A percentile compares a stretch with the other conserved stretches of the same genome.
Evolutionary conservation across 2,888 invertebrate species (phyloP).

Genomic region (Phytoseiulus persimilis): DNA sequence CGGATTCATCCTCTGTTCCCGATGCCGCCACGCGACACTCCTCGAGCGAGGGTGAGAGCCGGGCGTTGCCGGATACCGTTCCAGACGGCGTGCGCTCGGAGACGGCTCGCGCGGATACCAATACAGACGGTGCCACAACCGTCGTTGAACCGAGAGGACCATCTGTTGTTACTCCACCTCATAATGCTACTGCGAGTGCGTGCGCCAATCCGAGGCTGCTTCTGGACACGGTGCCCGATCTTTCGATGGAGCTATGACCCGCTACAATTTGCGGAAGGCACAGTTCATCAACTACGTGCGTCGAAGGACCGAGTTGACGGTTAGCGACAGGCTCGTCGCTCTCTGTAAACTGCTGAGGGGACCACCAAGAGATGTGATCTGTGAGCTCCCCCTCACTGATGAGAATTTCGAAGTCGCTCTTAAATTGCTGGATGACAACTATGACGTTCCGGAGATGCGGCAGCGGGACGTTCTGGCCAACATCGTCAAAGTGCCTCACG

Average conservation of each 20-base stretch:
- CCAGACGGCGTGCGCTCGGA: too few species aligned
- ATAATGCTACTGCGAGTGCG: neutral
- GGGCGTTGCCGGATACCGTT: too few species aligned
- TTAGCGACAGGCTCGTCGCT: neutral
- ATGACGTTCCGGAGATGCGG: neutral
- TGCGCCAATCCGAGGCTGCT: neutral
- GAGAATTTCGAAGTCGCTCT: neutral
- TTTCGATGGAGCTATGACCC: neutral
- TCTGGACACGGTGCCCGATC: neutral
- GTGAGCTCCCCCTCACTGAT: neutral
- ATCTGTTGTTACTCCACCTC: neutral
- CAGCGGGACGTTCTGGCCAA: neutral
- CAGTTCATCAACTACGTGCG: neutral
- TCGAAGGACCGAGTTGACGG: neutral
- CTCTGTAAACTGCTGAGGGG: neutral
- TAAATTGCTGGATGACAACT: neutral
- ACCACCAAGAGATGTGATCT: neutral
- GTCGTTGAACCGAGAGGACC: neutral
- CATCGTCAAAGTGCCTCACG: neutral
- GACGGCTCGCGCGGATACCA: too few species aligned
- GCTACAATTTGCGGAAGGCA: neutral
- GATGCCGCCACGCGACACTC: too few species aligned
- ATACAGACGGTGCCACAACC: neutral
- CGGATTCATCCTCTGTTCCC: neutral
- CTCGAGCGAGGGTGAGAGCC: too few species aligned